A percentile compares a stretch with the other conserved stretches of the same genome.
Conservation (phyloP, 2,113 vertebrate species). For the Ameiurus melas region DNA sequence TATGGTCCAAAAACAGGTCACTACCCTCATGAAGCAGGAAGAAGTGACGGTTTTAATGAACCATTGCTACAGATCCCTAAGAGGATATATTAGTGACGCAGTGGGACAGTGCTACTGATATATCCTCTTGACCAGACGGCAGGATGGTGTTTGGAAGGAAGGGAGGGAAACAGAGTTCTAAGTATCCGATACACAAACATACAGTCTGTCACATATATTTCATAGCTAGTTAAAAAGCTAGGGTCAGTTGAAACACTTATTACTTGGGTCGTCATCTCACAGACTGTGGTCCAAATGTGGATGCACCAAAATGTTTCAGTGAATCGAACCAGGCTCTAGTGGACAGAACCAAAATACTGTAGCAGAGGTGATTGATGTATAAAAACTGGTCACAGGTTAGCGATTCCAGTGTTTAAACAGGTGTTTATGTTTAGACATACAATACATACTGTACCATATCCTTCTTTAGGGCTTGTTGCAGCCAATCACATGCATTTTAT, state of each 20-base stretch:
- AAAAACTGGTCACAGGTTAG: neutral
- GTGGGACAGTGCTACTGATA: neutral
- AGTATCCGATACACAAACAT: neutral
- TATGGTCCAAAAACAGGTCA: conserved; percentile 31
- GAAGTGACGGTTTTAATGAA: conserved; percentile 9
- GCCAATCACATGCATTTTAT: neutral
- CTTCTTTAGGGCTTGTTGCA: neutral
- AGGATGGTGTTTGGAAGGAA: neutral
- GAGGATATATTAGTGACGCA: conserved; percentile 37
- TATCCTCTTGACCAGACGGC: neutral
- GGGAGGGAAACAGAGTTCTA: neutral
- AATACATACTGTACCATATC: neutral
- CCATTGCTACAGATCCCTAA: conserved; percentile 18
- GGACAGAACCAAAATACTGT: neutral
- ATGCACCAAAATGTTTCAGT: neutral
- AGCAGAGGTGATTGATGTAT: neutral
- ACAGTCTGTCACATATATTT: neutral
- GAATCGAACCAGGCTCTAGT: neutral
- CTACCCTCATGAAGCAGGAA: conserved; percentile 20
- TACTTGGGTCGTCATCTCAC: neutral
- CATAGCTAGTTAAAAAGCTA: neutral
- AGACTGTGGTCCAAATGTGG: neutral
- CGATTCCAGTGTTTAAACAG: neutral
- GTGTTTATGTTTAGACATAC: neutral
- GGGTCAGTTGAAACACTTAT: neutral